A percentile compares a stretch with the other conserved stretches of the same genome.
Evolutionary conservation across 2,113 vertebrate species (phyloP).

Genomic region (Tylochromis polylepis): DNA sequence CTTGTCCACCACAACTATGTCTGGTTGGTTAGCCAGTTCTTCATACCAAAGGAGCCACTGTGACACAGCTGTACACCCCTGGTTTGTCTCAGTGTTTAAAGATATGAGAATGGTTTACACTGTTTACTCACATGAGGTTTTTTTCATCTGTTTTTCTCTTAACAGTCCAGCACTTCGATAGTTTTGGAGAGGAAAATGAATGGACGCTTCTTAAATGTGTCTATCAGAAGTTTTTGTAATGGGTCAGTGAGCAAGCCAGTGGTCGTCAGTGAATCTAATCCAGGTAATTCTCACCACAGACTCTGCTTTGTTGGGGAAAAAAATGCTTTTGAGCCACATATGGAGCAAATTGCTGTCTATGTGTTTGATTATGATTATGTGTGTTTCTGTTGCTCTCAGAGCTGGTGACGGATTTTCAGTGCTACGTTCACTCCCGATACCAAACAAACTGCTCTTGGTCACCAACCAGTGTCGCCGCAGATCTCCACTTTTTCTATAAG

Average conservation of each 20-base stretch:
- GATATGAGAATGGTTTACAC: background rate
- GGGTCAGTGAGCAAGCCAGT: accelerated
- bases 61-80: too few species aligned
- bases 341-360: background rate
- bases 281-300: conserved; percentile 3
- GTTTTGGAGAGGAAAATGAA: accelerated
- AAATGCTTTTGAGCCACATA: background rate
- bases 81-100: background rate
- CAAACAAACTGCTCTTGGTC: conserved; percentile 50
- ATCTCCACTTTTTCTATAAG: conserved; percentile 54
- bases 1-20: background rate
- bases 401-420: conserved; percentile 36
- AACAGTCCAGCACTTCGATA: accelerated
- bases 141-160: background rate
- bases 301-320: background rate
- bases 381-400: conserved; percentile 4
- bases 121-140: background rate
- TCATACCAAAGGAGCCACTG: background rate
- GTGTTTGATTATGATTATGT: background rate
- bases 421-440: background rate
- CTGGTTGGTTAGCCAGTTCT: background rate
- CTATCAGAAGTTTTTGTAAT: background rate
- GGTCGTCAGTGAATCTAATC: accelerated
- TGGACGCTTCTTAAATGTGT: background rate
- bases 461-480: accelerated